Evolutionary conservation across 2,113 vertebrate genomes (phyloP).

Genomic region (Gavia stellata): DNA sequence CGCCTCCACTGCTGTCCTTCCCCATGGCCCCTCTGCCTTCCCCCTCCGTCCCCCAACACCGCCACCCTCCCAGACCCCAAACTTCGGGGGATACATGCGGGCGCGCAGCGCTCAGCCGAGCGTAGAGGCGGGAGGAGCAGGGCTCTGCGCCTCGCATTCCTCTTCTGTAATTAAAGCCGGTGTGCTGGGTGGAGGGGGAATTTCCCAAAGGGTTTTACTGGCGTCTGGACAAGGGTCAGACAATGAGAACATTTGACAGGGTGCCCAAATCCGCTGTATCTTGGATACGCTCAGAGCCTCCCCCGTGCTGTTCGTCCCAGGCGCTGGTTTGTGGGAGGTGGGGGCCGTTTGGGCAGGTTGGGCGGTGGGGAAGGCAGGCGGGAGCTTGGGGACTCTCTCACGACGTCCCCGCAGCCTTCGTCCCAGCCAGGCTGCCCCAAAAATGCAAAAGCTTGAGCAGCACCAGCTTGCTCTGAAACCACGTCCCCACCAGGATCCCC

Average conservation of each 20-base stretch:
- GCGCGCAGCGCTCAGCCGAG: neutral
- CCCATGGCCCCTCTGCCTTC: neutral
- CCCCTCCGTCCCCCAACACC: neutral
- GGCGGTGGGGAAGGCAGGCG: neutral
- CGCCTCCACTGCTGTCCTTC: neutral
- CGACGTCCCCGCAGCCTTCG: accelerated
- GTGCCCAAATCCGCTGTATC: conserved; percentile 56
- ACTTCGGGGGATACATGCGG: neutral
- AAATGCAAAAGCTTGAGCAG: neutral
- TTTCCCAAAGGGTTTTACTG: conserved; percentile 63
- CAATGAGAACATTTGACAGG: conserved; percentile 68
- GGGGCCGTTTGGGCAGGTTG: neutral
- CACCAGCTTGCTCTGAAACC: neutral
- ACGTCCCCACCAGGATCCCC: accelerated
- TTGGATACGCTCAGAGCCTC: conserved; percentile 54
- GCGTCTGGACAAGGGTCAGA: conserved; percentile 62
- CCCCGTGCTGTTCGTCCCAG: neutral
- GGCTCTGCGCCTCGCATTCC: conserved; percentile 33
- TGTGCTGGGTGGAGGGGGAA: conserved; percentile 46
- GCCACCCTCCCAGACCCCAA: neutral
- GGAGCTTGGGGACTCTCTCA: neutral
- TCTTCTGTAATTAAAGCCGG: conserved; percentile 56
- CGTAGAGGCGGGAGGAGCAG: conserved; percentile 34
- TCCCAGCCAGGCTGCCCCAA: neutral
- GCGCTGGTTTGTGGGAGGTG: neutral